A percentile compares a stretch with the other conserved stretches of the same genome.
Evolutionary conservation across 2,797 vertebrate species (phyloP).

Genomic region (Gambusia yucatana): DNA sequence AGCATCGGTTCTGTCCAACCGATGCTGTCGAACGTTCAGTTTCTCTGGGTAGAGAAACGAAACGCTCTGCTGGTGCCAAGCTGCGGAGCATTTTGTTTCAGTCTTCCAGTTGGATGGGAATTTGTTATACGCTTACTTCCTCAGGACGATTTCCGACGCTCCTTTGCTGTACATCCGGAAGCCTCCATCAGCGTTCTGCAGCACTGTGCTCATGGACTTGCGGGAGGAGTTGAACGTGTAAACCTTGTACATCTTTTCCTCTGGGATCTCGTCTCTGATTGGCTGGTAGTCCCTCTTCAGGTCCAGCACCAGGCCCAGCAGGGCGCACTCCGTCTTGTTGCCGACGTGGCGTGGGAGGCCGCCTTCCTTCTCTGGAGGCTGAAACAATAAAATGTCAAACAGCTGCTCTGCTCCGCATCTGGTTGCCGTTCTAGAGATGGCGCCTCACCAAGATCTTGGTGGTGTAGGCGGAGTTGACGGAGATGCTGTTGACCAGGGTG

Average conservation of each 20-base stretch:
- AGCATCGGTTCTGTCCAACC: too few species aligned
- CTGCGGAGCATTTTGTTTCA: too few species aligned
- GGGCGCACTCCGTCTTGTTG: constrained; percentile 95
- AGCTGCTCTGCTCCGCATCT: not conserved
- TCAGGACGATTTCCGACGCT: constrained; percentile 94
- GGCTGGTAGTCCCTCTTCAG: constrained; percentile 95
- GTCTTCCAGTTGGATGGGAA: too few species aligned
- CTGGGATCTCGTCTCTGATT: constrained; percentile 90
- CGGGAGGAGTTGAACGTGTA: constrained; percentile 98
- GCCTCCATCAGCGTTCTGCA: constrained; percentile 83
- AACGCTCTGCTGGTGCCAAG: too few species aligned
- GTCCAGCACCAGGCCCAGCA: constrained; percentile 91
- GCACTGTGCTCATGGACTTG: constrained; percentile 98
- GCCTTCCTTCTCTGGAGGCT: constrained; percentile 96
- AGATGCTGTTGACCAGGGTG: constrained; percentile 89
- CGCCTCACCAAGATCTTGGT: constrained; percentile 93
- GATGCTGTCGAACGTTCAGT: too few species aligned
- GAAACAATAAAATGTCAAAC: not conserved
- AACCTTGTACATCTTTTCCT: constrained; percentile 96
- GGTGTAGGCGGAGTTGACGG: constrained; percentile 96
- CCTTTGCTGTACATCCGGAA: constrained; percentile 99
- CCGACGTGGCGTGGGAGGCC: constrained; percentile 95
- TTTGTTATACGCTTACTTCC: constrained; percentile 82
- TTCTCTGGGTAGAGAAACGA: too few species aligned
- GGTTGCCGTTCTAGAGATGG: not conserved